Evolutionary conservation across 2,113 vertebrate genomes (phyloP).

Genomic region (Triplophysa tibetana): DNA sequence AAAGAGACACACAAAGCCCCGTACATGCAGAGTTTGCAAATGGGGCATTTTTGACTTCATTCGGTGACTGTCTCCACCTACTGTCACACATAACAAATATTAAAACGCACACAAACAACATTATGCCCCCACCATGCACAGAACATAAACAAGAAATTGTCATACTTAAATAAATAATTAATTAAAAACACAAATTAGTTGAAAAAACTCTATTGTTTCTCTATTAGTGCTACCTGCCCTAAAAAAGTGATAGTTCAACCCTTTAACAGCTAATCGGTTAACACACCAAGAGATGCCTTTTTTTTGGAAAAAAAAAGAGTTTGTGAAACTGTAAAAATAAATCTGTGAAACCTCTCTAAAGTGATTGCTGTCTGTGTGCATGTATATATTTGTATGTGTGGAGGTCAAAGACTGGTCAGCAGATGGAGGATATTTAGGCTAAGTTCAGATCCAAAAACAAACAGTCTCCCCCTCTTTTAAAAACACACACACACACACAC

Average conservation of each 20-base stretch:
- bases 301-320: not conserved
- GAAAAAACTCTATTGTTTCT: too few species aligned
- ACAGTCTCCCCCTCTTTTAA: slow-evolving; percentile 43
- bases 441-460: slow-evolving; percentile 60
- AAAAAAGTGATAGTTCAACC: slow-evolving; percentile 25
- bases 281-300: slow-evolving; percentile 23
- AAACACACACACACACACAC: slow-evolving; percentile 31
- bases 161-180: not conserved
- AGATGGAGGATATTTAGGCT: slow-evolving; percentile 77
- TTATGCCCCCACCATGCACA: not conserved
- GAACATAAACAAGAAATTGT: not conserved
- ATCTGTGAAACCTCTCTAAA: not conserved
- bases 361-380: not conserved
- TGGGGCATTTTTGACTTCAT: slow-evolving; percentile 79
- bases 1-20: slow-evolving; percentile 70
- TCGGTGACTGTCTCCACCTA: slow-evolving; percentile 51
- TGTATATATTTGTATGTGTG: slow-evolving; percentile 45
- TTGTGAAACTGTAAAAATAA: not conserved
- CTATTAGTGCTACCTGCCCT: too few species aligned
- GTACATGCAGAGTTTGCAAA: slow-evolving; percentile 71
- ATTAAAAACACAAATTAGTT: too few species aligned
- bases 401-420: slow-evolving; percentile 72
- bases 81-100: slow-evolving; percentile 49
- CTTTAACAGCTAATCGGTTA: slow-evolving; percentile 70
- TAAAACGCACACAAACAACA: slow-evolving; percentile 40